phyloP scores from a whole-genome alignment of 1,140 invertebrate species.

The Cherax quadricarinatus region DNA sequence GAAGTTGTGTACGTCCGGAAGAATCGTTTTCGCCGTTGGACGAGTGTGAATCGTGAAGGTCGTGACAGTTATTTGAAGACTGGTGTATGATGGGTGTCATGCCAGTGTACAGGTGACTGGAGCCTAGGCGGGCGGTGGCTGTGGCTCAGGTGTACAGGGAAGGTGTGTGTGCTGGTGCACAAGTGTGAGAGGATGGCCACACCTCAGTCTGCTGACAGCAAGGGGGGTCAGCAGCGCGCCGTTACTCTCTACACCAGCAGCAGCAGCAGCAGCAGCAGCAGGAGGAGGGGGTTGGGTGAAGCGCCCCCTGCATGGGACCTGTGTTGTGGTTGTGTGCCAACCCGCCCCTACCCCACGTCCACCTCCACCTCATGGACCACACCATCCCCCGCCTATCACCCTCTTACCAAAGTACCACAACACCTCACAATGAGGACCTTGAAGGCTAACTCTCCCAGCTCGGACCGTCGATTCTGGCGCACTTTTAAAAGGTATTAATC shows the following conservation, averaged over 20 bases:
- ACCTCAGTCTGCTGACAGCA: background rate
- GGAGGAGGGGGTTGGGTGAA: background rate
- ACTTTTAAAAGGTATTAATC: background rate
- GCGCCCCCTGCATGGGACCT: background rate
- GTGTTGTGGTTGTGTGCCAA: background rate
- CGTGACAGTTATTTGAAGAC: background rate
- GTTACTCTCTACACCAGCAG: background rate
- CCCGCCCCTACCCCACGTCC: background rate
- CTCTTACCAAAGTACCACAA: background rate
- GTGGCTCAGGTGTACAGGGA: background rate
- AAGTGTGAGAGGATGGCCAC: background rate
- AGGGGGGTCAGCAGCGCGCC: background rate
- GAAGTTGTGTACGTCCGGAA: background rate
- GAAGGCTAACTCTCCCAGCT: background rate
- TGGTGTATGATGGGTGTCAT: background rate
- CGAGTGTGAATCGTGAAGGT: background rate
- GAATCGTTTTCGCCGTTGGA: background rate
- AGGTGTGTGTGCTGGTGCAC: background rate
- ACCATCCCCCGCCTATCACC: background rate
- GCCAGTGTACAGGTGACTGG: background rate
- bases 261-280: background rate
- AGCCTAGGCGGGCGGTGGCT: background rate
- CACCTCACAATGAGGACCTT: background rate
- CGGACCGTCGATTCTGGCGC: background rate
- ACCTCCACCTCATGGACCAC: background rate